Base-by-base conservation (phyloP, 2,797 vertebrate species). In the Hipposideros larvatus region DNA sequence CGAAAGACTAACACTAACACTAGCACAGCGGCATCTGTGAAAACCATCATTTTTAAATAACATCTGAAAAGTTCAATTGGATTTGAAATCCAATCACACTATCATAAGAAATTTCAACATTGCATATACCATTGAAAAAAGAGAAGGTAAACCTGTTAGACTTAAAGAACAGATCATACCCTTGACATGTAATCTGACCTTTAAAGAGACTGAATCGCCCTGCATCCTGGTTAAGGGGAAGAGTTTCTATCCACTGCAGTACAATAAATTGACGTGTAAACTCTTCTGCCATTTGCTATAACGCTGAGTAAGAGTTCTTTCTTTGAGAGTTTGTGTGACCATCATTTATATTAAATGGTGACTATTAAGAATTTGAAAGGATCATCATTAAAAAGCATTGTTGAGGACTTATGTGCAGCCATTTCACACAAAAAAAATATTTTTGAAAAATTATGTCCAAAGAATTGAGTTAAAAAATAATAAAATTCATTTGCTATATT, bases 11-110 rank as follows among this genome's bases (percentile, higher is more conserved):
- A 83, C 48, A 84, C 31, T 46, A 82, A 90, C 70, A 11, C 1
- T 11, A 51, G 16, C 51, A 80, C 37, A 48, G 11, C 41, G 73
- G 43, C 37, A 92, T 55, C 61, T 48, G n/a, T 89, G 71, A 80
- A 91, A 78, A 61, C 77, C 9, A 55, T 61, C 26, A 59, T 46
- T 94, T 87, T 87, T 37, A 73, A 83, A n/a, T 61, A 71, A 86
- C 11, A 31, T 18, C n/a, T 61, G 70, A 94, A 74, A 73, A 74
- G 51, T 61, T 74, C 19, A 79, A 7, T 34, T 55, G 53, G 5
- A 16, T 80, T 80, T 79, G 61, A 92, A 73, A 79, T 66, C 34
- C 41, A 73, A 55, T 66, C 41, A 66, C 13, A 43, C 65, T 59
- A 28, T 53, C 55, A 34, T 53, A 87, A 94, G 46, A 73, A 84